phyloP scores from a whole-genome alignment of 1,140 invertebrate genomes.

The Steinernema feltiae region DNA sequence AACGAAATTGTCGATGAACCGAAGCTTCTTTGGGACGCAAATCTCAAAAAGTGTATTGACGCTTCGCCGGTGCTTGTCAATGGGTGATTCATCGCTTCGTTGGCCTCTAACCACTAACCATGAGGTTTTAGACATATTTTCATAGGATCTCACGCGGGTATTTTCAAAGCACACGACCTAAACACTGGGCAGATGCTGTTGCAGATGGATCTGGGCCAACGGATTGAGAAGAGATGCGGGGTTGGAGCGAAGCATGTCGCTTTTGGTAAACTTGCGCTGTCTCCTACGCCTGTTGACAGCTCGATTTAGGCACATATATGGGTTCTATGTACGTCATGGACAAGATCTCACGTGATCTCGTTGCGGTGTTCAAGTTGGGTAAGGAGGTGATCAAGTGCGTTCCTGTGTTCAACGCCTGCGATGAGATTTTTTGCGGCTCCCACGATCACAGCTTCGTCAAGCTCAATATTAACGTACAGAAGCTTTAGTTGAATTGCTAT shows the following conservation, averaged over 20 bases:
- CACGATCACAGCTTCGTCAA: neutral
- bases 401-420: neutral
- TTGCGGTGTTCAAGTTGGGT: neutral
- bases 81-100: neutral
- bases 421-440: neutral
- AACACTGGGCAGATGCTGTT: neutral
- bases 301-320: neutral
- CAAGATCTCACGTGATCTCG: neutral
- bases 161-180: neutral
- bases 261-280: neutral
- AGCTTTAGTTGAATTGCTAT: neutral
- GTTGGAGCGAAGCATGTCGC: neutral
- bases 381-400: neutral
- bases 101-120: neutral
- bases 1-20: neutral
- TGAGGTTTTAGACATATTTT: neutral
- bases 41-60: conserved; percentile 4
- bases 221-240: neutral
- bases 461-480: neutral
- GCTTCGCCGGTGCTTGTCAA: neutral
- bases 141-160: conserved; percentile 3
- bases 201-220: neutral
- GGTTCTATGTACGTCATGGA: neutral
- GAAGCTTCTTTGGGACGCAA: neutral
- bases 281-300: neutral